These are phyloP conservation scores for Helicoverpa assulta DNA, from an alignment of 2,888 invertebrate species.

Conservation along the genomic window DNA sequence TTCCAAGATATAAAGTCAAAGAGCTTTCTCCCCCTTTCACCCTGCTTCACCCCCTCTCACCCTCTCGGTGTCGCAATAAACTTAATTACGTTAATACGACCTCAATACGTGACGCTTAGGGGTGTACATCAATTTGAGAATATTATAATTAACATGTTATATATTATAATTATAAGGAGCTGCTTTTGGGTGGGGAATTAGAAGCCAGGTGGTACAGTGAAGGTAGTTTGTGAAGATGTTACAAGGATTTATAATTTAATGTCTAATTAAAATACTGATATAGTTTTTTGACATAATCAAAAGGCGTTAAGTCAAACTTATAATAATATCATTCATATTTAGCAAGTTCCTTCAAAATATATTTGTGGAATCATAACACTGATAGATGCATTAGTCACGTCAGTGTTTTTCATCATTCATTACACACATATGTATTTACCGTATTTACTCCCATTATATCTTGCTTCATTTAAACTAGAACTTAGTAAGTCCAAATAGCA, in stretches of 20 bases:
- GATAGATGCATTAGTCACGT: no score
- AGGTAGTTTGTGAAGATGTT: neutral
- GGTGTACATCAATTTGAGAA: slow-evolving; percentile 52
- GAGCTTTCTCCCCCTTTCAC: slow-evolving; percentile 65
- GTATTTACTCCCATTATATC: no score
- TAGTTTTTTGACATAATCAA: no score
- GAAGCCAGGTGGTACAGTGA: neutral
- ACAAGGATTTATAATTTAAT: neutral
- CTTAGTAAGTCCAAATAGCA: no score
- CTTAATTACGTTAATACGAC: slow-evolving; percentile 86
- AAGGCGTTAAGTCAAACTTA: no score
- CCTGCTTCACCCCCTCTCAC: slow-evolving; percentile 38
- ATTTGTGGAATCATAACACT: no score
- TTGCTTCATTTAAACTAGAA: no score
- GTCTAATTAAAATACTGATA: no score
- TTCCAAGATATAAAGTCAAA: slow-evolving; percentile 85
- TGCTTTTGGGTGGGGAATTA: neutral
- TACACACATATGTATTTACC: no score
- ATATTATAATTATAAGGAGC: neutral
- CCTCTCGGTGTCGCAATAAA: slow-evolving; percentile 79
- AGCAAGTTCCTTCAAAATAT: no score
- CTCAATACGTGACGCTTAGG: slow-evolving; percentile 79
- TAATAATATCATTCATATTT: no score
- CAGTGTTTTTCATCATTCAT: no score
- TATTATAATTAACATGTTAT: slow-evolving; percentile 44